Base-by-base conservation (phyloP, 2,888 invertebrate species). In the Pelosia muscerda region DNA sequence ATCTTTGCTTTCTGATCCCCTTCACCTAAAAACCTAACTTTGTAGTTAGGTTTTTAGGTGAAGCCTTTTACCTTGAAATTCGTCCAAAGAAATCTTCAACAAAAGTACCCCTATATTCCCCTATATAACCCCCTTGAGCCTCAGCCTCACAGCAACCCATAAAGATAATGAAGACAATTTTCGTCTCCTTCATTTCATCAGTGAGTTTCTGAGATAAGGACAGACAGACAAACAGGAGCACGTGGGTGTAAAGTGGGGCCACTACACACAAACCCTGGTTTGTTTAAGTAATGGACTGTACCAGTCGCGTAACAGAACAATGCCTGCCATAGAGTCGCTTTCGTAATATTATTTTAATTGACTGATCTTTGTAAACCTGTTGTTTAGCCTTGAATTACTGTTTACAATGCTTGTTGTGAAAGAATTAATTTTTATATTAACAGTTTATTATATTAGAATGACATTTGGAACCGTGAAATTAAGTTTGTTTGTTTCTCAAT, bases 211-310 rank as follows among this genome's bases (percentile, higher is more conserved):
- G 72, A 68, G 67, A 63, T 73, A 75, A 81, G 78, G 34, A 81
- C 84, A 81, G 77, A 81, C 83, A 81, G 81, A 84, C 89, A 89
- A 86, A 88, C 86, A 85, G 73, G 79, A 81, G 84, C 88, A 86
- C 86, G 90, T 88, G 88, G 89, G 93, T 92, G 93, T 88, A 86
- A 92, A 93, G 93, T 92, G 92, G 90, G 82, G 84, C 79, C 87
- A 85, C 88, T 84, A 86, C 88, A 90, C 88, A 90, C 87, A 88
- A 82, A 81, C 72, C 82, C 76, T 78, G 81, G 92, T 94, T 94
- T 94, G 92, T 92, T 93, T 90, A 93, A 92, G 91, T 94, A 94
- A 94, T 94, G 94, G 93, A 92, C 93, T 91, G 84, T 88, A 90
- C 89, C 90, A 90, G 90, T 86, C 89, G 86, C 81, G 76, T 69